phyloP scores from a whole-genome alignment of 1,140 invertebrate genomes.

The Tetramorium simillimum region DNA sequence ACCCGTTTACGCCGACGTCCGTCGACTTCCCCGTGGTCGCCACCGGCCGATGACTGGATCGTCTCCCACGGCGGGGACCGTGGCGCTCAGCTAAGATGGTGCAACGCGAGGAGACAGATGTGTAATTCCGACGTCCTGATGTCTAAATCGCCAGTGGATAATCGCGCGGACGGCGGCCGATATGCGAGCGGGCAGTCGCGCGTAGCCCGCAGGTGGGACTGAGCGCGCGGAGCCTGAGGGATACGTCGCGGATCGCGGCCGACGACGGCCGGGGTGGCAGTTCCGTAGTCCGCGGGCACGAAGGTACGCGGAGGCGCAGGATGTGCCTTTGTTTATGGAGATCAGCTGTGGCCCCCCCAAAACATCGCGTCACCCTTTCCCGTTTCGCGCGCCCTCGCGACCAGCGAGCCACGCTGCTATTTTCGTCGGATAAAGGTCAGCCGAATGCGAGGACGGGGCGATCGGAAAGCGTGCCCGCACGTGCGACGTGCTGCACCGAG shows the following conservation, averaged over 20 bases:
- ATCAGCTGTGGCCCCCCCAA: conserved; percentile 82
- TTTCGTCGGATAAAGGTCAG: conserved; percentile 74
- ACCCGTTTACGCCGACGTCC: not conserved
- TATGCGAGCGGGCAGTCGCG: conserved; percentile 76
- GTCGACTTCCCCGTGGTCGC: not conserved
- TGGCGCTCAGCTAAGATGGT: conserved; percentile 73
- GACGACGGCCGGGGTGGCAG: too few species aligned
- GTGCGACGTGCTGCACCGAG: not conserved
- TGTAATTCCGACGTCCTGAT: conserved; percentile 76
- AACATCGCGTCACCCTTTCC: conserved; percentile 77
- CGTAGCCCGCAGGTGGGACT: conserved; percentile 56
- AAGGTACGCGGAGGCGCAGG: conserved; percentile 73
- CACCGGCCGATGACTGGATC: not conserved
- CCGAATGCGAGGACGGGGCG: conserved; percentile 45
- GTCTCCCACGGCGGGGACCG: too few species aligned
- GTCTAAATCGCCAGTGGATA: conserved; percentile 79
- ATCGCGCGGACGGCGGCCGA: conserved; percentile 66
- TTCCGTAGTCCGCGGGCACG: conserved; percentile 37
- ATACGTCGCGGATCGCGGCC: conserved; percentile 32
- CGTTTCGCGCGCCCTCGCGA: conserved; percentile 57
- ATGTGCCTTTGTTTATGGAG: conserved; percentile 82
- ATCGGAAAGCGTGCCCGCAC: not conserved
- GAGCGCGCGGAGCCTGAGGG: conserved; percentile 45
- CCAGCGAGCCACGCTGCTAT: conserved; percentile 61
- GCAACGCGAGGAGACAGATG: conserved; percentile 71